Conservation (phyloP, 2,797 vertebrate genomes). For the Liparis tanakae region DNA sequence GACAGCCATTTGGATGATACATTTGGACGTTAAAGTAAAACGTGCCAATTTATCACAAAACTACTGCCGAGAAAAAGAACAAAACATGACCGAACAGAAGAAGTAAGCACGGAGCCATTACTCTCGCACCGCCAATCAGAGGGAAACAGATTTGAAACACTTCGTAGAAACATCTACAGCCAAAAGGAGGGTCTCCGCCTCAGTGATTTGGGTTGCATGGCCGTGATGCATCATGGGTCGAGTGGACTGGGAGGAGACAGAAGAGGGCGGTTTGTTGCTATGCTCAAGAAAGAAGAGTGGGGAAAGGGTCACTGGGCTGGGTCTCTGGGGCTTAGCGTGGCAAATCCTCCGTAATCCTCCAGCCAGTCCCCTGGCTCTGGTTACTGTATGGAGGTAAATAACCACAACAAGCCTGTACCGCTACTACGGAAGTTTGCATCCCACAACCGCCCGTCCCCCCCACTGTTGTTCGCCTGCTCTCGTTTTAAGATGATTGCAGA, state of each 20-base stretch:
- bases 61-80: background rate
- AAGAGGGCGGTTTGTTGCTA: conserved; percentile 38
- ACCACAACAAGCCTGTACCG: conserved; percentile 34
- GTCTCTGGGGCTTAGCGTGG: conserved; percentile 76
- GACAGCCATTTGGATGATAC: conserved; percentile 26
- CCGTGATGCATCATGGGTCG: conserved; percentile 16
- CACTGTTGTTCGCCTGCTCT: conserved; percentile 39
- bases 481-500: conserved; percentile 28
- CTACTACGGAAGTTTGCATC: conserved; percentile 30
- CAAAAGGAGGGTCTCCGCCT: conserved; percentile 1
- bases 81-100: background rate
- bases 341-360: conserved; percentile 84
- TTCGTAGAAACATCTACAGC: conserved; percentile 34
- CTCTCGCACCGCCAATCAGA: conserved; percentile 23
- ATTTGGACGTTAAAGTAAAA: conserved; percentile 22
- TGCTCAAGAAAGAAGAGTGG: conserved; percentile 38
- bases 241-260: conserved; percentile 12
- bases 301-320: conserved; percentile 61
- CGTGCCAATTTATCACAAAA: conserved; percentile 38
- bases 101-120: conserved; percentile 9
- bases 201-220: conserved; percentile 2
- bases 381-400: conserved; percentile 72
- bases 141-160: conserved; percentile 36
- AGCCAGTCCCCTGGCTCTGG: conserved; percentile 61
- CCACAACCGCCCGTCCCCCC: conserved; percentile 17